Base-by-base conservation (phyloP, 1,140 invertebrate genomes). In the Wiebesia pumilae region DNA sequence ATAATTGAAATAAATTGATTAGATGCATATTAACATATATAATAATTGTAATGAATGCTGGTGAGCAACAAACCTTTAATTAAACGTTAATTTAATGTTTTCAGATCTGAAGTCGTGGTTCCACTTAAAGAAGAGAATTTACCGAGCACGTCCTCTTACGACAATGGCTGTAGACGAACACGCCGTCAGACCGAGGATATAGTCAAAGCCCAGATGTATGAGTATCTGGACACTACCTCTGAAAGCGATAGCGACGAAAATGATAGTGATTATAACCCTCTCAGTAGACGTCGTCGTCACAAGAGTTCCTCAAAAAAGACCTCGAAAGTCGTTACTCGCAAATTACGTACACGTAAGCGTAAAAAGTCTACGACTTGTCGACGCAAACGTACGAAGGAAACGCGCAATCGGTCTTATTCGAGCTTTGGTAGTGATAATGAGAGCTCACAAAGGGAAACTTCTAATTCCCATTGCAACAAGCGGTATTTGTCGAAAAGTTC, bases 221-320 rank as follows among this genome's bases (percentile, higher is more conserved):
- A 82, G 1, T 86, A 78, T 27, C n/a, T 86, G 24, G 30, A 78
- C 14, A 78, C 38, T 0, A 83, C 54, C 40, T 84, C 80, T 2
- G 87, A 77, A 77, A 84, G 82, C 47, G 73, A 86, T 33, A 86
- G 88, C 81, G 84, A 88, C 0, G 87, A 88, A 86, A 90, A 88
- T 0, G 90, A 92, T 35, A 88, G 85, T 33, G 90, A 91, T 85
- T 90, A 90, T 24, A 88, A 69, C 85, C 87, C 85, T 3, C 78
- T 62, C 35, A 88, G 69, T 14, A 87, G 81, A 51, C 85, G 81
- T 16, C 88, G 82, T 35, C 71, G 69, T 54, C 65, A 75, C 14
- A 88, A 88, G 30, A 78, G 33, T 38, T 40, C 40, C 9, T 40
- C 58, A 19, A 90, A 86, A 14, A 91, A 90, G 69, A 58, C 75